phyloP scores from a whole-genome alignment of 2,797 vertebrate genomes.

The Halcyon leucocephala region DNA sequence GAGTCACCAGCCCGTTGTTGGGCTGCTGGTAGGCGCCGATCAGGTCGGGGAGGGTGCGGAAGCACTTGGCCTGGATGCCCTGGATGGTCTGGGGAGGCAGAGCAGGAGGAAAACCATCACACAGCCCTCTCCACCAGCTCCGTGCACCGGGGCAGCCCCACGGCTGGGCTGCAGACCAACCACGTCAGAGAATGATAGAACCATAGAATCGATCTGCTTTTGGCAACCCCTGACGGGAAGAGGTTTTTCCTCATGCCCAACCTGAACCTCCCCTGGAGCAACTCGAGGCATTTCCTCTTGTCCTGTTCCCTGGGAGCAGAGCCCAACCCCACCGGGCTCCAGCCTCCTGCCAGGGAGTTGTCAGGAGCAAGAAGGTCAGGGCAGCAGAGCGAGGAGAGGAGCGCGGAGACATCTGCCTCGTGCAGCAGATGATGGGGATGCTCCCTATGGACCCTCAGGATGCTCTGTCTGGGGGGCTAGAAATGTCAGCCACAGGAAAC shows the following conservation, averaged over 20 bases:
- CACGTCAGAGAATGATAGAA: no score
- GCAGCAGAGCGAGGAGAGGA: neutral
- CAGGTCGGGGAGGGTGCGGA: constrained; percentile 89
- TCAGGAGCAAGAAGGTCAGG: neutral
- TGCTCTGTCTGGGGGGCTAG: neutral
- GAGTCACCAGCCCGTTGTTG: constrained; percentile 90
- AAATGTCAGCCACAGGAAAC: neutral
- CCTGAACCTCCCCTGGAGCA: no score
- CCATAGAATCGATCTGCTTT: no score
- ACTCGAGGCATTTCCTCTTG: no score
- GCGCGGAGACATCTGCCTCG: fast-evolving
- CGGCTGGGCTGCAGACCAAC: neutral
- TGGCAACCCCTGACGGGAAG: neutral
- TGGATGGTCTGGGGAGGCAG: constrained; percentile 86
- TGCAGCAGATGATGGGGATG: neutral
- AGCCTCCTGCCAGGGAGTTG: neutral
- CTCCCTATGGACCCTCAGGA: neutral
- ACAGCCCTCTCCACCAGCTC: neutral
- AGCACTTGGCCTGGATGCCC: constrained; percentile 92
- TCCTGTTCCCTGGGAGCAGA: no score
- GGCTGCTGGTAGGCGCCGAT: constrained; percentile 91
- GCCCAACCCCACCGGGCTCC: neutral
- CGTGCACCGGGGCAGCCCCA: fast-evolving
- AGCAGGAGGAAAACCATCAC: fast-evolving
- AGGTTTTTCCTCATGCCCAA: neutral